Conservation (phyloP, 2,888 invertebrate species). For the Orthosia gracilis region DNA sequence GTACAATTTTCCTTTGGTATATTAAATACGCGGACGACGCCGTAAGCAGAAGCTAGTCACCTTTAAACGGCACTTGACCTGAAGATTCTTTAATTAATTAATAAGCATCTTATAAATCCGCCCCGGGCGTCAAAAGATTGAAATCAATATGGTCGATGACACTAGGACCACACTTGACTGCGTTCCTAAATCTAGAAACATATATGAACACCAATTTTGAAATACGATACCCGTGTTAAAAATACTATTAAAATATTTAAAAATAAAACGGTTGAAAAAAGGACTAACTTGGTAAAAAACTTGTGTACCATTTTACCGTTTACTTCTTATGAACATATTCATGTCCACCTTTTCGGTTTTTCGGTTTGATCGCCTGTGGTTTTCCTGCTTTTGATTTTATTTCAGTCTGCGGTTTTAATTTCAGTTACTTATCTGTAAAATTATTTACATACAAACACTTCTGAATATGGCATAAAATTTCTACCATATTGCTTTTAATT, state of each 20-base stretch:
- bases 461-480: background rate
- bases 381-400: slow-evolving; percentile 3
- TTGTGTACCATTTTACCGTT: slow-evolving; percentile 21
- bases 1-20: no score
- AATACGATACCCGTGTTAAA: slow-evolving; percentile 14
- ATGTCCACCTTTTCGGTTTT: background rate
- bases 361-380: background rate
- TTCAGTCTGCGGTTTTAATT: background rate
- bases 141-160: slow-evolving; percentile 39
- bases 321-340: background rate
- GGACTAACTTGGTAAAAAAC: slow-evolving; percentile 3
- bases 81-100: slow-evolving; percentile 19
- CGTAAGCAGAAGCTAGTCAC: no score
- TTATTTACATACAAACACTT: background rate
- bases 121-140: background rate
- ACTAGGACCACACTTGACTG: background rate
- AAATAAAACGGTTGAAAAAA: slow-evolving; percentile 6
- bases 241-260: background rate
- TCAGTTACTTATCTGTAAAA: background rate
- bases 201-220: slow-evolving; percentile 6
- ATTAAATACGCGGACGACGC: no score
- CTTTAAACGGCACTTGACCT: background rate
- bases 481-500: no score
- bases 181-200: slow-evolving; percentile 5
- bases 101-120: slow-evolving; percentile 10